Evolutionary conservation across 2,888 invertebrate species (phyloP), one percentile per base, ranked within the genome.

Genomic region (Drosophila macrospina): DNA sequence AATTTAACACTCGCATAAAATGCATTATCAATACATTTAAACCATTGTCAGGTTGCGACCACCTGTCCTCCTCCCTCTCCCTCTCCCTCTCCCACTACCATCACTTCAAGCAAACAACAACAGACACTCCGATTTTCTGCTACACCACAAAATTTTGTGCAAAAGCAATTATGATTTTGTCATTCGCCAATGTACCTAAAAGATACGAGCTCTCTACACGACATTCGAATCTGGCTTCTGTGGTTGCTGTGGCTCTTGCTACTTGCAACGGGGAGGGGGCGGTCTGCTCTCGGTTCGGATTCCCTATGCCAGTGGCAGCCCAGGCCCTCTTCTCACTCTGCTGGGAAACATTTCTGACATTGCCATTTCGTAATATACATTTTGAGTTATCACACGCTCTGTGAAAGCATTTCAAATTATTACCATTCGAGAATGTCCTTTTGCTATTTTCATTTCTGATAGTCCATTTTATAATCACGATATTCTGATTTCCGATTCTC

Each of bases 131-230:
- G 57, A 65, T 64, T 2, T 57, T 67, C 56, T 55, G 63, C 34
- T 65, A 34, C 51, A 70, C 74, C 84, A 78, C 85, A 76, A 69
- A 74, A 69, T 80, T 62, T 89, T 80, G 89, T 77, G 72, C 65
- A 88, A 86, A 86, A 84, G 89, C 89, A 89, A 86, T 86, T 86
- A 86, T 86, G 89, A 86, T 89, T 86, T 86, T 89, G 89, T 89
- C 86, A 88, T 78, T 86, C 61, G 71, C 57, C 55, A 60, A 64
- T 59, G 62, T 64, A 71, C 71, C 54, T 59, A 32, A 86, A 75
- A 84, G 88, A 86, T 84, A 88, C 61, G 55, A 68, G 55, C 42
- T 39, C 73, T 69, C 66, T 37, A 32, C 60, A 73, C 79, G 56
- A 71, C 82, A 71, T 39, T 57, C 78, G 44, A 65, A 42, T 55